Conservation (phyloP, 2,113 vertebrate genomes). For the Albula glossodonta region DNA sequence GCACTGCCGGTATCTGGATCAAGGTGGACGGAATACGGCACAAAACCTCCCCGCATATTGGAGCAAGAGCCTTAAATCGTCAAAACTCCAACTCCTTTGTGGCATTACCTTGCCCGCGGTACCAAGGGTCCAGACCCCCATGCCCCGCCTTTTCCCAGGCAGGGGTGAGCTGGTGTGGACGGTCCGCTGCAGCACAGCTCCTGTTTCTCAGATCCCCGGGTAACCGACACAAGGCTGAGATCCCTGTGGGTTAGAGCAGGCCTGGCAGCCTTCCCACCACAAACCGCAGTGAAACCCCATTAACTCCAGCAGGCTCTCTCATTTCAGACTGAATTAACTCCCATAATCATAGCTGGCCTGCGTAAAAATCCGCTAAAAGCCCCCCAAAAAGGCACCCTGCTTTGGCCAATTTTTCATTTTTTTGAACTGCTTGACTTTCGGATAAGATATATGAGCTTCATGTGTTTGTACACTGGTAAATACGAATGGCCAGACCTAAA, state of each 20-base stretch:
- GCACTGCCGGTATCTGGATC: not conserved
- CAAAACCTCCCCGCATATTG: not conserved
- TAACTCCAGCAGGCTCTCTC: slow-evolving; percentile 4
- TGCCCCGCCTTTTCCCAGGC: not conserved
- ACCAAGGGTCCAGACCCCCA: not conserved
- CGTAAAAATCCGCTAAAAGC: slow-evolving; percentile 13
- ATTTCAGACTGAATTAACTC: not conserved
- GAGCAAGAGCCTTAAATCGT: not conserved
- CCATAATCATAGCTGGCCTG: not conserved
- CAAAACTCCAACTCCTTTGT: not conserved
- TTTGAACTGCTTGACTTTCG: not conserved
- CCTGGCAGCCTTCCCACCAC: slow-evolving; percentile 10
- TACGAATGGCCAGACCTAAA: not conserved
- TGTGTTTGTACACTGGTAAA: not conserved
- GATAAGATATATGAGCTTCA: not conserved
- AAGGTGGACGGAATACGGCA: not conserved
- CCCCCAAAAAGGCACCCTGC: not conserved
- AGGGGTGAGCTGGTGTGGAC: not conserved
- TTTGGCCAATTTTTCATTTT: not conserved
- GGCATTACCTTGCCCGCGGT: not conserved
- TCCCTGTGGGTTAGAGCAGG: not conserved
- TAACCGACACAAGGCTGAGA: not conserved
- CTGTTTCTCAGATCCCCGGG: not conserved
- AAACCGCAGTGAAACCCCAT: slow-evolving; percentile 10
- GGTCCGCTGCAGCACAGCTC: not conserved